Percentiles rank a stretch among this genome's conserved stretches.
These are phyloP conservation scores for Dermolepida albohirtum DNA, from an alignment of 2,888 invertebrate genomes.

Conservation along the genomic window DNA sequence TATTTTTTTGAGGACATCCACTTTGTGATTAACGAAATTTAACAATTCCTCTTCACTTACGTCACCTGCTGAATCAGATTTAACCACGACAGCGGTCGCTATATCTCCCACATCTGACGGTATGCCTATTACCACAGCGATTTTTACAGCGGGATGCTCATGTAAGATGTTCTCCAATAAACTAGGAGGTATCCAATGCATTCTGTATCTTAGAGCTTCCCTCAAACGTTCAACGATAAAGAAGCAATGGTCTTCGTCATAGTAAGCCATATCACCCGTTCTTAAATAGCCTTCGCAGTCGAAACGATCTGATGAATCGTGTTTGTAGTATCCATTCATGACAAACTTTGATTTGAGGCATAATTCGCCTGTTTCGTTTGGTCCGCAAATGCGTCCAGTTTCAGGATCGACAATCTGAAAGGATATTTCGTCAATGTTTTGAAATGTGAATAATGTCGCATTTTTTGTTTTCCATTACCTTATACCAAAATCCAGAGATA, in stretches of 20 bases:
- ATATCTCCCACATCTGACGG: conserved; percentile 59
- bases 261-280: conserved; percentile 68
- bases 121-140: conserved; percentile 56
- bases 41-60: conserved; percentile 21
- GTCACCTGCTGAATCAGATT: conserved; percentile 1
- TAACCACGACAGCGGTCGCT: conserved; percentile 55
- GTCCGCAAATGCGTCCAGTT: conserved; percentile 63
- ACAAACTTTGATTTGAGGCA: conserved; percentile 64
- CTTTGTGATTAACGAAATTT: conserved; percentile 20
- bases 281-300: conserved; percentile 66
- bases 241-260: conserved; percentile 66
- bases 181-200: conserved; percentile 64
- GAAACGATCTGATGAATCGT: conserved; percentile 63
- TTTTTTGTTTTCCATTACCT: conserved; percentile 5
- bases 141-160: conserved; percentile 55
- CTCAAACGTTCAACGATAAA: conserved; percentile 67
- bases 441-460: background rate
- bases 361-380: conserved; percentile 67
- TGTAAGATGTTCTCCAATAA: conserved; percentile 54
- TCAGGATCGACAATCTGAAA: conserved; percentile 56
- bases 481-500: background rate
- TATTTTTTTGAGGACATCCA: conserved; percentile 22
- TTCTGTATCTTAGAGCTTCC: conserved; percentile 66
- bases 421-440: background rate
- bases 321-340: conserved; percentile 66